Percentiles rank a stretch among this genome's conserved stretches.
phyloP scores from a whole-genome alignment of 2,888 invertebrate species.

The Gerris lacustris region DNA sequence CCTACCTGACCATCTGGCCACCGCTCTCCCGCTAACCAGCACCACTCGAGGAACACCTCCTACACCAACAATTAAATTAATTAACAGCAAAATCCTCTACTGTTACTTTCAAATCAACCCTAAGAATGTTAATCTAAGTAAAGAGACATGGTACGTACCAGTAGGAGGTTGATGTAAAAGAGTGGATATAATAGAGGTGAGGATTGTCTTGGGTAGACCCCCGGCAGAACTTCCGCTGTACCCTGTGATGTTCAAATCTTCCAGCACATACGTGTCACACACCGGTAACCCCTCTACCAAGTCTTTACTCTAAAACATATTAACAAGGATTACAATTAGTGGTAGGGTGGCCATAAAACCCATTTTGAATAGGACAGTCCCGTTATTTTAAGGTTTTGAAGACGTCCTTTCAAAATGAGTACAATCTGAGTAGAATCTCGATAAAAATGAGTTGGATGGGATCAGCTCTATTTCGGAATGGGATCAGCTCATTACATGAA shows the following conservation, averaged over 20 bases:
- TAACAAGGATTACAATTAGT: no score
- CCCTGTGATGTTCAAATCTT: background rate
- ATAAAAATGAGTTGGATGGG: no score
- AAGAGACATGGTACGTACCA: background rate
- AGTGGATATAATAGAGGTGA: background rate
- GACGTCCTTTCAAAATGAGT: no score
- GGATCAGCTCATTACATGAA: no score
- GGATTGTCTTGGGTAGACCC: background rate
- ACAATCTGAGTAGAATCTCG: no score
- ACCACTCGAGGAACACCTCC: background rate
- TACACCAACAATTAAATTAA: background rate
- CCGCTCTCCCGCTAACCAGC: background rate
- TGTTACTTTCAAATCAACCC: no score
- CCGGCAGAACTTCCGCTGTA: background rate
- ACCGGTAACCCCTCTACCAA: background rate
- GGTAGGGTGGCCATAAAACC: no score
- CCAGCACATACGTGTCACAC: background rate
- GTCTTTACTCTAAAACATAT: background rate
- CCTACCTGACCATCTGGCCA: slow-evolving; percentile 2
- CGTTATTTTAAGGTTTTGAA: no score
- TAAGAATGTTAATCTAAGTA: no score
- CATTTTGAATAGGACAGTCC: no score
- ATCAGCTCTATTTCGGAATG: no score
- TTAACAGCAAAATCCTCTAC: no score
- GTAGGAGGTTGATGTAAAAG: background rate